Percentiles rank a stretch among this genome's conserved stretches.
These are phyloP conservation scores for Parnassius apollo DNA, from an alignment of 2,888 invertebrate species.

Conservation along the genomic window DNA sequence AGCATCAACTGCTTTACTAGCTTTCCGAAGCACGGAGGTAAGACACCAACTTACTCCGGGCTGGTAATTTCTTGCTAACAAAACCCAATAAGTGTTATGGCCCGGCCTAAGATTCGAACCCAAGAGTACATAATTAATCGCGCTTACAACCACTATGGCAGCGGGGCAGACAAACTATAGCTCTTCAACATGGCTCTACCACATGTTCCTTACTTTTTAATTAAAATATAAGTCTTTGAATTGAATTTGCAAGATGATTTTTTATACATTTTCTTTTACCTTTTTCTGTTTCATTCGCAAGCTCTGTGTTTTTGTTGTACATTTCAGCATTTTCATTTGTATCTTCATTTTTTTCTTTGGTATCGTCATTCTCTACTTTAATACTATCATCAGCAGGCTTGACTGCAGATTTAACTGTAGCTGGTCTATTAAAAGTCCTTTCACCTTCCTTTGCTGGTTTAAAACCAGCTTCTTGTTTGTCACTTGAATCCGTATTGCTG, in stretches of 20 bases:
- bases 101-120: no score
- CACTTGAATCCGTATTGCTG: constrained; percentile 44
- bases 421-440: constrained; percentile 22
- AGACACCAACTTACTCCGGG: no score
- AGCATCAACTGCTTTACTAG: no score
- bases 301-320: neutral
- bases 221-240: no score
- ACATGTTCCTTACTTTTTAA: no score
- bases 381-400: neutral
- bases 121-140: no score
- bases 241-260: neutral
- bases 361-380: neutral
- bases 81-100: no score
- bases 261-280: neutral
- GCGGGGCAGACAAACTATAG: no score
- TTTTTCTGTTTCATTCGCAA: constrained; percentile 1
- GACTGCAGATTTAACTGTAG: constrained; percentile 24
- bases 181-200: no score
- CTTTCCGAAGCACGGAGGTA: no score
- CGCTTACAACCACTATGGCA: no score
- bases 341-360: neutral
- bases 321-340: neutral
- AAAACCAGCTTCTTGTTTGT: constrained; percentile 28
- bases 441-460: neutral
- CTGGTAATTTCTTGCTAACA: no score